Conservation (phyloP, 2,888 invertebrate genomes). For the Polyommatus iphigenia region DNA sequence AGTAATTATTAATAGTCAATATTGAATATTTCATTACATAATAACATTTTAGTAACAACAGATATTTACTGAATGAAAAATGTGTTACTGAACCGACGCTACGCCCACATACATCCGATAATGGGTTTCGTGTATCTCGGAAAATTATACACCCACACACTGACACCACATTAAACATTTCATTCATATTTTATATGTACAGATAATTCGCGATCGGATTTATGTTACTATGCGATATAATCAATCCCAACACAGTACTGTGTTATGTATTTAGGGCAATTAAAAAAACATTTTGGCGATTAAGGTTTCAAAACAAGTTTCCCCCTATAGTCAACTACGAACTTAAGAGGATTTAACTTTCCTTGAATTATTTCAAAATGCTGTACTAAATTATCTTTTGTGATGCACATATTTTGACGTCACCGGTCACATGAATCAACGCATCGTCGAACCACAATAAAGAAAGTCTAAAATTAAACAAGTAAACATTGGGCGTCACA, state of each 20-base stretch:
- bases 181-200: conserved; percentile 24
- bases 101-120: conserved; percentile 13
- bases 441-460: conserved; percentile 13
- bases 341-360: background rate
- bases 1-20: background rate
- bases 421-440: conserved; percentile 15
- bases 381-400: background rate
- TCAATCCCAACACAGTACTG: background rate
- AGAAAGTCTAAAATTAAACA: conserved; percentile 24
- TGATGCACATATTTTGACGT: background rate
- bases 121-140: conserved; percentile 25
- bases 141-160: conserved; percentile 16
- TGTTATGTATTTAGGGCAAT: background rate
- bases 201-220: background rate
- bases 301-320: background rate
- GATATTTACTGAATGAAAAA: conserved; percentile 21
- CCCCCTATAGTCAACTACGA: background rate
- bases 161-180: conserved; percentile 1
- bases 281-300: background rate
- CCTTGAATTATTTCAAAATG: background rate
- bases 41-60: conserved; percentile 10
- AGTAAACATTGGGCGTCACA: conserved; percentile 35
- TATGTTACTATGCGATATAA: background rate
- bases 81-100: background rate
- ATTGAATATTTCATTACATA: background rate